Evolutionary conservation across 2,888 invertebrate species (phyloP).

Genomic region (Argyresthia albistria): DNA sequence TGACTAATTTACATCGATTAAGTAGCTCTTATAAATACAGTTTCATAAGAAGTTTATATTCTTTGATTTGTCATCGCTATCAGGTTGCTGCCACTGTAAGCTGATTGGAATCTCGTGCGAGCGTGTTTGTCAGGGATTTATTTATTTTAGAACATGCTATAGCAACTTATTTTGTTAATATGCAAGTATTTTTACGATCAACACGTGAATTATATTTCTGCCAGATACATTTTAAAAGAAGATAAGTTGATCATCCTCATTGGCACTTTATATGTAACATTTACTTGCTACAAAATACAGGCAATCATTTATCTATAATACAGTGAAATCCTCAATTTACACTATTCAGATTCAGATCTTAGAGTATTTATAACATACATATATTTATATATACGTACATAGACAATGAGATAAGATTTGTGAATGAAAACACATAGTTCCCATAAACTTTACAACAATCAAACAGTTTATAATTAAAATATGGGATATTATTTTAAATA

Average conservation of each 20-base stretch:
- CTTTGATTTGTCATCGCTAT: no score
- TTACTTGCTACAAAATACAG: neutral
- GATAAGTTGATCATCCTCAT: neutral
- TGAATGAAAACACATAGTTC: constrained; percentile 46
- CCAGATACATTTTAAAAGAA: no score
- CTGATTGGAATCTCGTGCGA: no score
- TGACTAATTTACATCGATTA: constrained; percentile 31
- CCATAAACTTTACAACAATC: constrained; percentile 65
- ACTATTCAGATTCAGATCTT: constrained; percentile 3
- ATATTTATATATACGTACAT: constrained; percentile 12
- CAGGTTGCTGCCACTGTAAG: no score
- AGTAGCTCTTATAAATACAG: constrained; percentile 5
- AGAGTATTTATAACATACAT: constrained; percentile 4
- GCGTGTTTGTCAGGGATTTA: neutral
- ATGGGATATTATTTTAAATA: constrained; percentile 53
- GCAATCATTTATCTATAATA: neutral
- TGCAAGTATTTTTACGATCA: no score
- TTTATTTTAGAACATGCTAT: neutral
- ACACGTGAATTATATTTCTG: no score
- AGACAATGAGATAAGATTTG: constrained; percentile 53
- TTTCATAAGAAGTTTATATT: constrained; percentile 1
- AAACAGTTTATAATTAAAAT: constrained; percentile 58
- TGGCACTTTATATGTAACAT: constrained; percentile 1
- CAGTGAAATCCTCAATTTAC: constrained; percentile 2
- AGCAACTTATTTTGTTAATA: no score